Base-by-base conservation (phyloP, 2,888 invertebrate species). In the Pammene fasciana region DNA sequence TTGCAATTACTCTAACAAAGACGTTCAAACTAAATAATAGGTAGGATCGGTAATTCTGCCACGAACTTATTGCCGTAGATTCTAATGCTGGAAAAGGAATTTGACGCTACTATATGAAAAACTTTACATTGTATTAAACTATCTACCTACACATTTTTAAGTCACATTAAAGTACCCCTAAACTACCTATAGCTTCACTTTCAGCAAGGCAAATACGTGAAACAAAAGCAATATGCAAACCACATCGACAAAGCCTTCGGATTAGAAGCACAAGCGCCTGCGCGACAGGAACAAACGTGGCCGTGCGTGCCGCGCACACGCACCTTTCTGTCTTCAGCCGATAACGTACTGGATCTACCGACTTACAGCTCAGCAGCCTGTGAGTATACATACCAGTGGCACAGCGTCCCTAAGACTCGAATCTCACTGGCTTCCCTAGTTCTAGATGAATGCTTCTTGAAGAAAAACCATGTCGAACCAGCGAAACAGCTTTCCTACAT, bases 291-390 rank as follows among this genome's bases (percentile, higher is more conserved):
- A 1, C 81, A 79, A 61, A 73, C 80, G 11, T 92, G 92, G 92
- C 92, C 92, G 0, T 92, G 92, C 62, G 72, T 76, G 0, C 91
- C 92, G 0, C 75, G 92, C 56, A 83, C 80, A 71, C 86, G 75
- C 68, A 75, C 76, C 16, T 86, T 79, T 59, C 73, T 92, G 2
- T 82, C 86, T 0, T 84, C 88, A 0, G 87, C 88, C 1, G 89
- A 92, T 66, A 92, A 86, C 73, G 83, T 92, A 0, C 76, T 92
- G 26, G 92, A 92, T 72, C 74, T 92, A 13, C 92, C 92, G 0
- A 76, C 79, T 0, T 92, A 90, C 55, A 86, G 88, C 54, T 75
- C 82, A 50, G 84, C 89, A 46, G 73, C 76, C 18, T 89, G 92
- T 92, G 74, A 83, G 88, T 79, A 68, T 9, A 50, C 18, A 2